These are phyloP conservation scores for Paguma larvata DNA, from an alignment of 2,797 vertebrate species.

Conservation along the genomic window DNA sequence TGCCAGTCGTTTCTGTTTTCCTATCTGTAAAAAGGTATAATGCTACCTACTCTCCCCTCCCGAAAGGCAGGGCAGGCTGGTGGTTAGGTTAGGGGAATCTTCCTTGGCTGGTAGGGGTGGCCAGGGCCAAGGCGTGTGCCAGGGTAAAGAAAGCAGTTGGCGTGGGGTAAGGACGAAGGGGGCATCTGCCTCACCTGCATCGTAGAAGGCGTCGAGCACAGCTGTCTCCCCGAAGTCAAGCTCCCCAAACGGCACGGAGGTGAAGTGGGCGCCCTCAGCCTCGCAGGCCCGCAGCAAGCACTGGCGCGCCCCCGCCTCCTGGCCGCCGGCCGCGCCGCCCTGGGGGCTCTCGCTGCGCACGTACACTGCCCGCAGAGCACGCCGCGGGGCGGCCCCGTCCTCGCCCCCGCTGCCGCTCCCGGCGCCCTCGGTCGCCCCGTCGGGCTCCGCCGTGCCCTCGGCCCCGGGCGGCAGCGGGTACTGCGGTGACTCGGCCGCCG, in stretches of 20 bases:
- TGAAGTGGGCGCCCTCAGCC: constrained; percentile 93
- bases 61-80: rapidly evolving
- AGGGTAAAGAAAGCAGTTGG: rapidly evolving
- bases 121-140: rapidly evolving
- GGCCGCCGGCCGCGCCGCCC: constrained; percentile 85
- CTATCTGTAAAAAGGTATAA: neutral
- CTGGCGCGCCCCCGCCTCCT: constrained; percentile 93
- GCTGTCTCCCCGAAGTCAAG: constrained; percentile 95
- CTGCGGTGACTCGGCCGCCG: neutral
- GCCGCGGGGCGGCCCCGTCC: constrained; percentile 87
- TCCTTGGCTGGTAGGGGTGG: neutral
- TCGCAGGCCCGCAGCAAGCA: constrained; percentile 94
- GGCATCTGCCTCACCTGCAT: constrained; percentile 91
- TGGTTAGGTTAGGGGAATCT: rapidly evolving
- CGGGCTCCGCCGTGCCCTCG: neutral
- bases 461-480: neutral
- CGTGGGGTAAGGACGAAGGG: neutral
- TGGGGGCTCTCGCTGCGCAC: constrained; percentile 93
- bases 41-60: too few relatives aligned
- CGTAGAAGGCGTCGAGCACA: constrained; percentile 95
- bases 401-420: constrained; percentile 63
- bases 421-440: constrained; percentile 62
- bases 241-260: constrained; percentile 92
- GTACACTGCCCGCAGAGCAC: constrained; percentile 92
- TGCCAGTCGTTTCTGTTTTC: neutral